These are phyloP conservation scores for Pseudobourletiella spinata DNA, from an alignment of 1,140 invertebrate species.

Conservation along the genomic window DNA sequence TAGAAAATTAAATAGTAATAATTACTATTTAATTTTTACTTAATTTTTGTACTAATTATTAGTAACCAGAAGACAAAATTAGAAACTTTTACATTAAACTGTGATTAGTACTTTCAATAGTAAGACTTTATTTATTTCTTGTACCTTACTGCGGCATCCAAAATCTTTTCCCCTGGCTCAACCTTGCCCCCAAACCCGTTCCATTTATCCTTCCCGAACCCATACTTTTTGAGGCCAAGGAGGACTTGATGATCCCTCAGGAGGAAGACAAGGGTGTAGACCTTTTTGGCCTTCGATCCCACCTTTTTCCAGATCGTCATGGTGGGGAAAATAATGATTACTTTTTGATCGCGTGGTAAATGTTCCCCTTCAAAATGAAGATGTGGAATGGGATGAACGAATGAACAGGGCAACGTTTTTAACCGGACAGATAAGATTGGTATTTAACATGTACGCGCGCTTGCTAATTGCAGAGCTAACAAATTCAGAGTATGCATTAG, in stretches of 20 bases:
- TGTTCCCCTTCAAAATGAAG: background rate
- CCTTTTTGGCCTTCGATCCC: conserved; percentile 40
- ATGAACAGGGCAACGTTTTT: no score
- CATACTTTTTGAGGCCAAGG: conserved; percentile 62
- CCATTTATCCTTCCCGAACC: conserved; percentile 62
- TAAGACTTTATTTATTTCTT: no score
- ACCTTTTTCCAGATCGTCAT: no score
- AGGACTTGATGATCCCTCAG: conserved; percentile 48
- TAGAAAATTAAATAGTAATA: background rate
- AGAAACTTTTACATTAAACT: no score
- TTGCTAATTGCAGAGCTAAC: no score
- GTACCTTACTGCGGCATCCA: conserved; percentile 44
- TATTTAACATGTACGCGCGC: no score
- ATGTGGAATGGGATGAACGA: background rate
- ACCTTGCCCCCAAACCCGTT: conserved; percentile 77
- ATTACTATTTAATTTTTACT: no score
- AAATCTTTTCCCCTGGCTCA: conserved; percentile 54
- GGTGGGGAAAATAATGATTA: background rate
- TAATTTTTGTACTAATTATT: no score
- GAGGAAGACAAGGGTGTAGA: conserved; percentile 54
- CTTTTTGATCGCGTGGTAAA: background rate
- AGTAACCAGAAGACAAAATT: no score
- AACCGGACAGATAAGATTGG: no score
- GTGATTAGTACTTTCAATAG: no score
- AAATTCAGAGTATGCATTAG: no score